A percentile compares a stretch with the other conserved stretches of the same genome.
Conservation (phyloP, 2,797 vertebrate species). For the Rhinophrynus dorsalis region DNA sequence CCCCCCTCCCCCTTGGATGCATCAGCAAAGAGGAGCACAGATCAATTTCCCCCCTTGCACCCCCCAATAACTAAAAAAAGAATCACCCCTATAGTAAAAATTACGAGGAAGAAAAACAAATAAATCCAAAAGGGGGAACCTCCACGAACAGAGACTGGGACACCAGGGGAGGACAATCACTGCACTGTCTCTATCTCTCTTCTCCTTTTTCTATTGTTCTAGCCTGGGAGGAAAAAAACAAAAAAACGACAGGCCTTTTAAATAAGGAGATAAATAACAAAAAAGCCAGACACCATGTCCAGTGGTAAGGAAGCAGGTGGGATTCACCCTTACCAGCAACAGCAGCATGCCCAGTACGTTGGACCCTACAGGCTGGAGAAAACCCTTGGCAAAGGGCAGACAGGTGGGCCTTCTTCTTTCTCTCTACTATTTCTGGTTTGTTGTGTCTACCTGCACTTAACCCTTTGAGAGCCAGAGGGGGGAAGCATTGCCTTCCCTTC, state of each 20-base stretch:
- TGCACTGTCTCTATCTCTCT: constrained; percentile 35
- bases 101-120: constrained; percentile 38
- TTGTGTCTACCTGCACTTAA: no score
- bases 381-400: constrained; percentile 92
- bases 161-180: constrained; percentile 27
- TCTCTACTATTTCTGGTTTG: constrained; percentile 15
- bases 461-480: no score
- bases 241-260: constrained; percentile 58
- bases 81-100: constrained; percentile 49
- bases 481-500: no score
- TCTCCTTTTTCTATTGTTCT: constrained; percentile 41
- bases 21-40: constrained; percentile 52
- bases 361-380: constrained; percentile 92
- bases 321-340: constrained; percentile 60
- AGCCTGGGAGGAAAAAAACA: constrained; percentile 26
- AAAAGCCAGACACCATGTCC: constrained; percentile 73
- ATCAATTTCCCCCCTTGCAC: constrained; percentile 57
- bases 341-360: constrained; percentile 88
- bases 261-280: constrained; percentile 40
- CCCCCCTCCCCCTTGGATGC: constrained; percentile 45
- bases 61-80: constrained; percentile 56
- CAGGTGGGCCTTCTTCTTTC: constrained; percentile 72
- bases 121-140: constrained; percentile 31
- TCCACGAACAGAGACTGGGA: constrained; percentile 34
- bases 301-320: constrained; percentile 71